Percentiles rank a stretch among this genome's conserved stretches.
Conservation (phyloP, 2,797 vertebrate species). For the Nothura maculosa region DNA sequence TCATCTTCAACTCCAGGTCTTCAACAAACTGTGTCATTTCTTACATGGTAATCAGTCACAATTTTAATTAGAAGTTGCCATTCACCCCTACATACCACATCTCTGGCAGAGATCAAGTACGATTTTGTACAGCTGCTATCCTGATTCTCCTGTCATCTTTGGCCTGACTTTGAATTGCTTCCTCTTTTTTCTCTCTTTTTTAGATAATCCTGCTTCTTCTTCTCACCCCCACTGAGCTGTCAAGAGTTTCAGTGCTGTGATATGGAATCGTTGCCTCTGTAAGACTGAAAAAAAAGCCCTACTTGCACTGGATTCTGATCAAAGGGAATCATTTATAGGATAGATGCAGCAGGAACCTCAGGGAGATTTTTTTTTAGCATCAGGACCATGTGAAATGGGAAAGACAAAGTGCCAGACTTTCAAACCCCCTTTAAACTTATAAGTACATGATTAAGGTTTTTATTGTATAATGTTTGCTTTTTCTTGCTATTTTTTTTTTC, state of each 20-base stretch:
- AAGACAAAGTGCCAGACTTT: constrained; percentile 55
- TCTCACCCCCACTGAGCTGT: constrained; percentile 77
- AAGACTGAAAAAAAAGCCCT: constrained; percentile 32
- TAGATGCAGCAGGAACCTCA: constrained; percentile 65
- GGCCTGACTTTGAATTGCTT: constrained; percentile 74
- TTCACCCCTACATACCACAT: constrained; percentile 62
- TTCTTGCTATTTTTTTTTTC: neutral
- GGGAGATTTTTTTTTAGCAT: constrained; percentile 58
- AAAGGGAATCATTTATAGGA: constrained; percentile 84
- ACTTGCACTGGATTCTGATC: constrained; percentile 76
- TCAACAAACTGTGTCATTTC: constrained; percentile 63
- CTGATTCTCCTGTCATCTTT: constrained; percentile 68
- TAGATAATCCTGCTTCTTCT: constrained; percentile 55
- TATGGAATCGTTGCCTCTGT: constrained; percentile 76
- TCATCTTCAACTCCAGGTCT: constrained; percentile 69
- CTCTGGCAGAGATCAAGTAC: constrained; percentile 68
- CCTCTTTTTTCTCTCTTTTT: constrained; percentile 53
- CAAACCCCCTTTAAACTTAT: constrained; percentile 27
- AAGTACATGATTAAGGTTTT: constrained; percentile 26
- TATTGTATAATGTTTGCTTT: neutral
- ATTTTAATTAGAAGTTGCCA: constrained; percentile 80
- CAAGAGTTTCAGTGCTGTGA: constrained; percentile 74
- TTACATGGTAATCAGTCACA: constrained; percentile 73
- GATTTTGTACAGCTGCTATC: constrained; percentile 68
- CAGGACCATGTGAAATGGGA: constrained; percentile 47